Evolutionary conservation across 2,113 vertebrate genomes (phyloP).

Genomic region (Petrocephalus microphthalmus): DNA sequence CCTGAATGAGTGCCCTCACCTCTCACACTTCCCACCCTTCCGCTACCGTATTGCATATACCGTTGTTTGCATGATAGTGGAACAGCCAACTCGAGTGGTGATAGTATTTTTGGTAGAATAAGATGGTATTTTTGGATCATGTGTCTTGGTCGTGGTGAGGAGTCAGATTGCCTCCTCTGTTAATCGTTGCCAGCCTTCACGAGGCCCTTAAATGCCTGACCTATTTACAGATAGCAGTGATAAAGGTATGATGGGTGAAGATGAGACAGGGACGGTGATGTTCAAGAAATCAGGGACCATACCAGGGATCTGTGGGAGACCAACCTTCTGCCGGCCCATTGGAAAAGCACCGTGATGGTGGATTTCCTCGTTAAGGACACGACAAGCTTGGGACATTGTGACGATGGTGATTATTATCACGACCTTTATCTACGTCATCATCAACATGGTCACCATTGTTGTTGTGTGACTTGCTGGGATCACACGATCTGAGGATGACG

Average conservation of each 20-base stretch:
- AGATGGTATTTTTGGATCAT: background rate
- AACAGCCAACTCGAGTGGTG: background rate
- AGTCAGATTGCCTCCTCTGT: background rate
- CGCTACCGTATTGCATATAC: no score
- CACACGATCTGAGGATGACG: background rate
- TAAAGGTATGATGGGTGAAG: background rate
- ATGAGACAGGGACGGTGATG: background rate
- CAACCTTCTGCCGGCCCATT: background rate
- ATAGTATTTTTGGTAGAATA: slow-evolving; percentile 8
- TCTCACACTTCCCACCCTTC: background rate
- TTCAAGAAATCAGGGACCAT: background rate
- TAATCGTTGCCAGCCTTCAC: background rate
- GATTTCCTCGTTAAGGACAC: background rate
- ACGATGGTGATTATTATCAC: background rate
- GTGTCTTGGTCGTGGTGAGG: background rate
- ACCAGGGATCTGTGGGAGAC: background rate
- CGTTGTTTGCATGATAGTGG: background rate
- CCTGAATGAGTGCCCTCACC: background rate
- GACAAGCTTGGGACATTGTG: background rate
- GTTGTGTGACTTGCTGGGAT: background rate
- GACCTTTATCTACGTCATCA: background rate
- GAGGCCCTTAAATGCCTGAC: background rate
- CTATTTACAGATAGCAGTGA: background rate
- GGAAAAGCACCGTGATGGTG: background rate
- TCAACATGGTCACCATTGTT: background rate